Percentiles rank a stretch among this genome's conserved stretches.
phyloP scores from a whole-genome alignment of 2,888 invertebrate genomes.

The Cataglyphis albicans region DNA sequence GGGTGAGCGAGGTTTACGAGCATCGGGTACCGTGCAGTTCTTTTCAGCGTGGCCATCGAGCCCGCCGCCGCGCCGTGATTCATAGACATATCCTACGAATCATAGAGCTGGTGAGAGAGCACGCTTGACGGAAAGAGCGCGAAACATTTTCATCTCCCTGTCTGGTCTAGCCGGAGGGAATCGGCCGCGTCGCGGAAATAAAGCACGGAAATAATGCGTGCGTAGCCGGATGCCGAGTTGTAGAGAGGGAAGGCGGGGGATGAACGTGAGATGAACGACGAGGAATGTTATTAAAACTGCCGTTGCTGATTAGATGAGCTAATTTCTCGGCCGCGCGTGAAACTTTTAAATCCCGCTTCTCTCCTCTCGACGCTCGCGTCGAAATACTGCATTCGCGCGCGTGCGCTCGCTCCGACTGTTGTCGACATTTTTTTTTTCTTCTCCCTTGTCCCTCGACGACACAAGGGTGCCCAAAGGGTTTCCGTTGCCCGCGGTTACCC shows the following conservation, averaged over 20 bases:
- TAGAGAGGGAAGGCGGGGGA: constrained; percentile 2
- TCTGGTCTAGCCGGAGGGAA: constrained; percentile 13
- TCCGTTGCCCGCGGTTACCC: constrained; percentile 52
- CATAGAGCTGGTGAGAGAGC: constrained; percentile 38
- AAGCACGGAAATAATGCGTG: constrained; percentile 60
- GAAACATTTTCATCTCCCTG: constrained; percentile 34
- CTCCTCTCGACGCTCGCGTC: constrained; percentile 17
- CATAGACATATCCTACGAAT: constrained; percentile 69
- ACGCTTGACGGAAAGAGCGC: constrained; percentile 35
- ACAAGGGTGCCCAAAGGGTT: constrained; percentile 57
- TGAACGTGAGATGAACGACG: background rate
- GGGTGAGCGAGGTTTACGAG: constrained; percentile 71
- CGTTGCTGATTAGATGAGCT: constrained; percentile 76
- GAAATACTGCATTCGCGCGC: background rate
- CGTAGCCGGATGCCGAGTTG: constrained; percentile 39
- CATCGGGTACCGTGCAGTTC: constrained; percentile 29
- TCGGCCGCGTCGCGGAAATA: constrained; percentile 59
- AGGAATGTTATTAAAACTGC: constrained; percentile 76
- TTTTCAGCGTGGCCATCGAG: constrained; percentile 52
- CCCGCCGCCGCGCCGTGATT: constrained; percentile 62
- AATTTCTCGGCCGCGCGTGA: constrained; percentile 74
- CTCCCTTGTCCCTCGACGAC: constrained; percentile 11
- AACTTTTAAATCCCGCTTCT: constrained; percentile 72
- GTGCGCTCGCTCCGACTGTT: background rate
- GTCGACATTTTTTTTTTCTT: constrained; percentile 53